Evolutionary conservation across 2,888 invertebrate genomes (phyloP), one percentile per base, ranked within the genome.

Genomic region (Alloscopus bannaensis): DNA sequence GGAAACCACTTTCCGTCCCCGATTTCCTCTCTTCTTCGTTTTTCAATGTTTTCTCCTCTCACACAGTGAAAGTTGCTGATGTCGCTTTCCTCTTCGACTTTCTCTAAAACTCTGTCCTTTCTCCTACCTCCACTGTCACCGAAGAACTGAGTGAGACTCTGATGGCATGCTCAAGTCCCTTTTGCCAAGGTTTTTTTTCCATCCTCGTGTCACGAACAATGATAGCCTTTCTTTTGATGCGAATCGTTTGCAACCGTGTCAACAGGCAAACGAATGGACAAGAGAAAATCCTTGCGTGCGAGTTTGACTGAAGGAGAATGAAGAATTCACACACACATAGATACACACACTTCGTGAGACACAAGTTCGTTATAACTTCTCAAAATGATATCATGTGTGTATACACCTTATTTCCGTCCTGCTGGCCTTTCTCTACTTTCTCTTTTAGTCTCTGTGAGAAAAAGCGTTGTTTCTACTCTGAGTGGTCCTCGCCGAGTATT

Each of bases 81-180:
- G 66, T 59, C 71, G 65, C 65, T 66, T 71, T 59, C 65, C 65
- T 31, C 65, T 59, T 70, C 66, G 78, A 78, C 71, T 78, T 64
- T 55, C 24, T 47, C n/a, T 13, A 6, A 6, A 36, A 36, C 6
- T 13, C 57, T 18, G 52, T 29, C 6, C 3, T 22, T 52, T 22
- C 62, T 62, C 70, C 55, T 36, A 24, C 57, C 29, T 8, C 62
- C 2, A 42, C 62, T 8, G 1, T 52, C 42, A 29, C 18, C 13
- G 29, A 22, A 22, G 11, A 31, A 18, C 50, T 16, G 45, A 73
- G 57, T 65, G 60, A 22, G 31, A 66, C 31, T 47, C 40, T 62
- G 3, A 8, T 52, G n/a, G n/a, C 52, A 3, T 24, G 28, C 45
- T 64, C n/a, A 36, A n/a, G n/a, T n/a, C 36, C 22, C 64, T 47